Evolutionary conservation across 2,888 invertebrate species (phyloP).

Genomic region (Sminthurinus aureus): DNA sequence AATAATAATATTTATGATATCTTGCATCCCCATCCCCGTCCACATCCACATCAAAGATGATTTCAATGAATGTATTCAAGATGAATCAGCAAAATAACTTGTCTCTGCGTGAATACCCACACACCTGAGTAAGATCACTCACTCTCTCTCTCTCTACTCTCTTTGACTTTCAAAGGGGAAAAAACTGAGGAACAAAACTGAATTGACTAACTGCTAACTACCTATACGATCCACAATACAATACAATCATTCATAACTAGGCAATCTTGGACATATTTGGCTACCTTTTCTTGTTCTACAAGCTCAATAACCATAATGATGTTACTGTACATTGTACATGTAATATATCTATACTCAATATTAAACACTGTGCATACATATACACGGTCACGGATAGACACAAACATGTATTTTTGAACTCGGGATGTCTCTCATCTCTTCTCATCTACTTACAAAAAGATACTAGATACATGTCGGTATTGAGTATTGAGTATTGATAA

Average conservation of each 20-base stretch:
- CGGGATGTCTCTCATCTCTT: neutral
- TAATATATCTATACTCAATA: too few relatives aligned
- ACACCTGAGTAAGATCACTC: slow-evolving; percentile 34
- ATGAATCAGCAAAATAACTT: slow-evolving; percentile 44
- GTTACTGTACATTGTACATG: neutral
- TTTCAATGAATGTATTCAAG: slow-evolving; percentile 30
- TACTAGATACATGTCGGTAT: too few relatives aligned
- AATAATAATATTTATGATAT: neutral
- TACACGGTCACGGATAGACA: neutral
- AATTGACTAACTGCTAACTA: slow-evolving; percentile 17
- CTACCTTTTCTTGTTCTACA: slow-evolving; percentile 37
- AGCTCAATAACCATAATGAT: slow-evolving; percentile 19
- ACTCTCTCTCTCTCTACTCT: neutral
- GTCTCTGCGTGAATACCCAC: slow-evolving; percentile 43
- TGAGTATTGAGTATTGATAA: too few relatives aligned
- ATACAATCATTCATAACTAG: slow-evolving; percentile 25
- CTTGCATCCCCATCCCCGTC: neutral
- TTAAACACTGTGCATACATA: neutral
- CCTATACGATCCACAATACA: slow-evolving; percentile 23
- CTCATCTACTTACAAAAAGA: too few relatives aligned
- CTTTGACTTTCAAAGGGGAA: neutral
- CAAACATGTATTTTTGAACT: neutral
- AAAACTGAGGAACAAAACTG: neutral
- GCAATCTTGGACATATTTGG: slow-evolving; percentile 19
- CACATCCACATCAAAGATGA: slow-evolving; percentile 20